Evolutionary conservation across 2,113 vertebrate species (phyloP).

Genomic region (Nyctereutes procyonoides): DNA sequence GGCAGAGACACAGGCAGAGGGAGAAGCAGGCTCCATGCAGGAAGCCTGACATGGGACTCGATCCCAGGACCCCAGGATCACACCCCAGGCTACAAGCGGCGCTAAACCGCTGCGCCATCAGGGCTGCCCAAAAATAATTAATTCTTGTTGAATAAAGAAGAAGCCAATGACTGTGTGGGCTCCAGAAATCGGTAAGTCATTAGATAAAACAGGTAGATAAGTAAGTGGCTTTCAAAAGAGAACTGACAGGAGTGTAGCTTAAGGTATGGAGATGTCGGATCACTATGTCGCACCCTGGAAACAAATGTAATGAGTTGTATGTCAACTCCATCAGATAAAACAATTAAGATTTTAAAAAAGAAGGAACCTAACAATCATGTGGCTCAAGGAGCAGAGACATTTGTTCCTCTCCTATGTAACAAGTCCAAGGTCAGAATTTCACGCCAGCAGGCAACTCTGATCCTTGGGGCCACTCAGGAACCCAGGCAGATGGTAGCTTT

Average conservation of each 20-base stretch:
- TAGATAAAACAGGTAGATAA: background rate
- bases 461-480: background rate
- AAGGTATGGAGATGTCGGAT: background rate
- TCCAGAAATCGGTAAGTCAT: background rate
- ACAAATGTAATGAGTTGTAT: background rate
- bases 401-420: background rate
- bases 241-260: background rate
- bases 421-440: slow-evolving; percentile 2
- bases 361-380: background rate
- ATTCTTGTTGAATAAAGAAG: background rate
- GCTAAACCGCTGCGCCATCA: too few relatives aligned
- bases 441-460: background rate
- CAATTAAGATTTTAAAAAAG: background rate
- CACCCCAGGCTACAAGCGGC: too few relatives aligned
- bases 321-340: background rate
- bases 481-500: background rate
- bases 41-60: too few relatives aligned
- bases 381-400: background rate
- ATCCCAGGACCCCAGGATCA: too few relatives aligned
- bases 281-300: background rate
- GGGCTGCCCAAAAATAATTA: too few relatives aligned
- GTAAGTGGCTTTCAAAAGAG: background rate
- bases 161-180: background rate
- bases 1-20: too few relatives aligned
- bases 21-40: too few relatives aligned